These are phyloP conservation scores for Orchestia grillus DNA, from an alignment of 1,140 invertebrate genomes.

Conservation along the genomic window DNA sequence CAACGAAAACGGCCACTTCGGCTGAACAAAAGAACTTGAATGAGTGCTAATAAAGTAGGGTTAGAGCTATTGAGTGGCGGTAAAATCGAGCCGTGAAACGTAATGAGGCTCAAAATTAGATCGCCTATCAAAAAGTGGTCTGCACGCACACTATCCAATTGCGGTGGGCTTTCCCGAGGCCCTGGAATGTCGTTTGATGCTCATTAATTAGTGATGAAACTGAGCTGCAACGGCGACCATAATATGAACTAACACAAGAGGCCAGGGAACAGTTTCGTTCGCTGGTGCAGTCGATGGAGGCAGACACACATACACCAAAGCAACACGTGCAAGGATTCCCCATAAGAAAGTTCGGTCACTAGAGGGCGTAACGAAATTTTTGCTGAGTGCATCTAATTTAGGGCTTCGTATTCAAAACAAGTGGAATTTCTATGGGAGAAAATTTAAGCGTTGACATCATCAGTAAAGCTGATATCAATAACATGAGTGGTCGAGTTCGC, in stretches of 20 bases:
- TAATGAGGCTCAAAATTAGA: neutral
- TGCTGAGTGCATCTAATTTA: neutral
- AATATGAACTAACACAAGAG: neutral
- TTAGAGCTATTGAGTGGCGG: neutral
- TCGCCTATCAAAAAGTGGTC: neutral
- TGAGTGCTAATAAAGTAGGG: neutral
- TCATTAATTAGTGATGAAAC: neutral
- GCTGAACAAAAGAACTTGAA: neutral
- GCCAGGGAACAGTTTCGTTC: neutral
- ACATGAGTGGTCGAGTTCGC: neutral
- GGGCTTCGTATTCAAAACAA: neutral
- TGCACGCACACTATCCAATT: neutral
- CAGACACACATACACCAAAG: no score
- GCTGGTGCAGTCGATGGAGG: neutral
- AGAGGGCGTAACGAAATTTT: neutral
- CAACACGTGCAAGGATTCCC: no score
- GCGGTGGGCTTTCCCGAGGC: neutral
- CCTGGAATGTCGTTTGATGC: neutral
- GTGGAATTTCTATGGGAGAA: neutral
- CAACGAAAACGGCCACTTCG: neutral
- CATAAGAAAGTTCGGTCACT: neutral
- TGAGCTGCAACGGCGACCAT: neutral
- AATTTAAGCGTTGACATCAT: neutral
- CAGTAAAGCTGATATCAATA: neutral
- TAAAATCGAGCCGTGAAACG: neutral